phyloP scores from a whole-genome alignment of 2,113 vertebrate genomes.

The Eretmochelys imbricata region DNA sequence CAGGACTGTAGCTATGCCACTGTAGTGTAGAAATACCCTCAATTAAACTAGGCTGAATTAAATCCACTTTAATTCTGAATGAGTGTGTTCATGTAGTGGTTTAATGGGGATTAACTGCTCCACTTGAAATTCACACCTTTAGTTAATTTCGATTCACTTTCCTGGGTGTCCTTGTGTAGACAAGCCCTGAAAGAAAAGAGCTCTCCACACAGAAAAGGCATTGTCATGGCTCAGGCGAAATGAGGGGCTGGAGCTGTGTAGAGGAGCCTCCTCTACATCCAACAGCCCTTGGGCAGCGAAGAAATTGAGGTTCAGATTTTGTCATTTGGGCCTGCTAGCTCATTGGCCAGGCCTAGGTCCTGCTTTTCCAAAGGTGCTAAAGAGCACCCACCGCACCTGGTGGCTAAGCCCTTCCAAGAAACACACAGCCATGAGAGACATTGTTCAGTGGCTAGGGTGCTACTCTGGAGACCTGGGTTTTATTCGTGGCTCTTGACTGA shows the following conservation, averaged over 20 bases:
- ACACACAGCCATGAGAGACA: neutral
- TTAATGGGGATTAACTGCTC: no score
- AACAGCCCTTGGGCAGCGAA: neutral
- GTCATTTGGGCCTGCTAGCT: neutral
- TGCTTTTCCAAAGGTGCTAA: no score
- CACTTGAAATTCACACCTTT: no score
- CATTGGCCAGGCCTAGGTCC: neutral
- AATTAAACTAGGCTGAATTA: no score
- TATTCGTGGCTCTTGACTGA: neutral
- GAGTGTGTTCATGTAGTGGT: no score
- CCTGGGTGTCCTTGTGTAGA: no score
- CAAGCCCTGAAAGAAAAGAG: no score
- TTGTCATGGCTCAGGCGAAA: neutral
- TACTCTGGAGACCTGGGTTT: neutral
- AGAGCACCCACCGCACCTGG: no score
- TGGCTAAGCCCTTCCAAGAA: neutral
- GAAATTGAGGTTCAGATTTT: neutral
- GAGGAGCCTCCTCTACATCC: neutral
- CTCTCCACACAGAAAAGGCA: neutral
- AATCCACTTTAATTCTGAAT: no score
- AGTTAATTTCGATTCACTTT: no score
- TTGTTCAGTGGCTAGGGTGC: neutral
- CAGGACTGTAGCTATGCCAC: no score
- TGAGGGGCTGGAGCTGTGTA: neutral
- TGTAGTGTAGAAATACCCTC: no score